phyloP scores from a whole-genome alignment of 2,888 invertebrate genomes.

The Drosophila parthenogenetica region DNA sequence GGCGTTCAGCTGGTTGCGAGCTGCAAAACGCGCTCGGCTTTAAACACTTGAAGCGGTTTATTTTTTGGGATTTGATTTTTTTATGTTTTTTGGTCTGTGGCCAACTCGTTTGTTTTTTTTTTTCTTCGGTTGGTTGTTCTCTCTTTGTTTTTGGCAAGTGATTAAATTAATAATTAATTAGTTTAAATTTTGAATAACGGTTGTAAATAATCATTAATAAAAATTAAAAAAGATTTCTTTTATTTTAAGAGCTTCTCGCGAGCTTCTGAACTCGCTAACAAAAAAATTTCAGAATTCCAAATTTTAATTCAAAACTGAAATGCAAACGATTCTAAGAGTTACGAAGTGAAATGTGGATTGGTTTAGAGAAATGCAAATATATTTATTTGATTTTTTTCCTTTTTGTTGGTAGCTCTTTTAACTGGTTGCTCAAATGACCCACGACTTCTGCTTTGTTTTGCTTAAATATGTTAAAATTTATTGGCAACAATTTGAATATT shows the following conservation, averaged over 20 bases:
- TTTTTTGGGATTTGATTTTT: not conserved
- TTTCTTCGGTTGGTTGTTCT: constrained; percentile 16
- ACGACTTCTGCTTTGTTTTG: constrained; percentile 63
- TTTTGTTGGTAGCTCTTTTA: constrained; percentile 26
- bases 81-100: constrained; percentile 5
- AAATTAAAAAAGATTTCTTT: constrained; percentile 80
- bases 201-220: constrained; percentile 83
- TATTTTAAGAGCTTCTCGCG: constrained; percentile 58
- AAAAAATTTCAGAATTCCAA: constrained; percentile 27
- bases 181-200: constrained; percentile 83
- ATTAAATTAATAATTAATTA: constrained; percentile 84
- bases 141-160: constrained; percentile 68
- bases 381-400: no score
- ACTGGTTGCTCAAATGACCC: constrained; percentile 54
- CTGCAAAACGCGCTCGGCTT: constrained; percentile 73
- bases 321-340: constrained; percentile 36
- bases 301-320: constrained; percentile 38
- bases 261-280: constrained; percentile 19
- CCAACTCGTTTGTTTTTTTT: constrained; percentile 15
- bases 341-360: constrained; percentile 9
- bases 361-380: constrained; percentile 25
- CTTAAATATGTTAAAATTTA: constrained; percentile 76
- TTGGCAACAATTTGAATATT: constrained; percentile 63
- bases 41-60: constrained; percentile 70
- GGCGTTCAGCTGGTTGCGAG: constrained; percentile 49